A percentile compares a stretch with the other conserved stretches of the same genome.
Conservation (phyloP, 2,113 vertebrate genomes). For the Phaetusa simplex region DNA sequence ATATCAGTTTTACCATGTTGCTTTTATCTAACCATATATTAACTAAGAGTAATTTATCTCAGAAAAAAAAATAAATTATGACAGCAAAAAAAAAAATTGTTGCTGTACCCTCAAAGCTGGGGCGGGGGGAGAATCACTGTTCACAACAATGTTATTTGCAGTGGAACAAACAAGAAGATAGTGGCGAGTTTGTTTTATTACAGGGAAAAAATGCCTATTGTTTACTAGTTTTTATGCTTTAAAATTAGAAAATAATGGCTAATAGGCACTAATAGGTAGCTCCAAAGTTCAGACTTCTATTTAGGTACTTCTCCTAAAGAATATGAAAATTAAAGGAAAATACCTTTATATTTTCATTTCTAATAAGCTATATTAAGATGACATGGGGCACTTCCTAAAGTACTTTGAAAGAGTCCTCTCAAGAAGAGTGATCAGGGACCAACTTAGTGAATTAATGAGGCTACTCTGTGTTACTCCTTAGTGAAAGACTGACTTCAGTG, state of each 20-base stretch:
- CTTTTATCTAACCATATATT: neutral
- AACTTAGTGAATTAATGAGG: slow-evolving; percentile 7
- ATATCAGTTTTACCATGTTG: neutral
- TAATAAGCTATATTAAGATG: neutral
- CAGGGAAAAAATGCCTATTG: accelerated
- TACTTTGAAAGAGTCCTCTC: neutral
- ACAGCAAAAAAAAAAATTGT: neutral
- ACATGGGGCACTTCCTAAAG: neutral
- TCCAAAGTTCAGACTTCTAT: neutral
- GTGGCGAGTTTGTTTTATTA: neutral
- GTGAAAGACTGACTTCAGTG: neutral
- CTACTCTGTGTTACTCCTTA: neutral
- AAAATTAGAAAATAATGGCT: neutral
- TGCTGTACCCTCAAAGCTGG: neutral
- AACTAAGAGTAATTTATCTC: neutral
- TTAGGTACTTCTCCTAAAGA: neutral
- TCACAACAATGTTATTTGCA: neutral
- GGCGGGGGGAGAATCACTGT: accelerated
- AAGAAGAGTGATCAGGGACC: neutral
- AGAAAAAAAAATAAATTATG: neutral
- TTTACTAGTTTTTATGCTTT: neutral
- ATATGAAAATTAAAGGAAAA: neutral
- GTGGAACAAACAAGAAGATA: neutral
- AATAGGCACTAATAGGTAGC: neutral
- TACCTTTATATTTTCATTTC: neutral